These are phyloP conservation scores for Orientallactaga bullata DNA, from an alignment of 2,113 vertebrate species.

Conservation along the genomic window DNA sequence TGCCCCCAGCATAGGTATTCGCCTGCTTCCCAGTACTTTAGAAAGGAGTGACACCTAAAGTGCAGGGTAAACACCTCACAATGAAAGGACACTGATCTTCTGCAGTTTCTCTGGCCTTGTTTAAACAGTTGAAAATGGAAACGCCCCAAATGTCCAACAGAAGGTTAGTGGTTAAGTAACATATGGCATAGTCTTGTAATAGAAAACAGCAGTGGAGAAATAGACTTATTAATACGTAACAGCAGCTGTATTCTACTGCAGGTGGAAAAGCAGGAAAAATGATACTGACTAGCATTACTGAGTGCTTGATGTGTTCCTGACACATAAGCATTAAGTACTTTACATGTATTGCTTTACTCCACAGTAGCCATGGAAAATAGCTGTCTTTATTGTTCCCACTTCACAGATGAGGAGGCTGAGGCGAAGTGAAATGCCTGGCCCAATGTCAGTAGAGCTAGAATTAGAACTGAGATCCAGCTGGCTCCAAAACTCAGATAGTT, in stretches of 20 bases:
- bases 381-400: neutral
- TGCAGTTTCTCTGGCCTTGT: neutral
- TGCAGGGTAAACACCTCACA: neutral
- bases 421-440: neutral
- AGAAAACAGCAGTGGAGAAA: neutral
- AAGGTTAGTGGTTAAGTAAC: neutral
- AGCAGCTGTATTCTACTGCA: neutral
- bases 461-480: neutral
- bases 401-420: constrained; percentile 7
- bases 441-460: neutral
- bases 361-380: neutral
- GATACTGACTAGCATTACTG: neutral
- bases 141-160: neutral
- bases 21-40: neutral
- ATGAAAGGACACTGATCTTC: neutral
- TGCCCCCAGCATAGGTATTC: neutral
- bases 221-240: neutral
- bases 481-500: neutral
- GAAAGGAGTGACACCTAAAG: neutral
- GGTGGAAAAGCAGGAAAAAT: neutral
- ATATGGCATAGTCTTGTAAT: neutral
- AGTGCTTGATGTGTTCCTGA: neutral
- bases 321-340: neutral
- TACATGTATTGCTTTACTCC: neutral
- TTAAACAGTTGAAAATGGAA: constrained; percentile 23